phyloP scores from a whole-genome alignment of 2,797 vertebrate genomes.

The Pangasius macronema region DNA sequence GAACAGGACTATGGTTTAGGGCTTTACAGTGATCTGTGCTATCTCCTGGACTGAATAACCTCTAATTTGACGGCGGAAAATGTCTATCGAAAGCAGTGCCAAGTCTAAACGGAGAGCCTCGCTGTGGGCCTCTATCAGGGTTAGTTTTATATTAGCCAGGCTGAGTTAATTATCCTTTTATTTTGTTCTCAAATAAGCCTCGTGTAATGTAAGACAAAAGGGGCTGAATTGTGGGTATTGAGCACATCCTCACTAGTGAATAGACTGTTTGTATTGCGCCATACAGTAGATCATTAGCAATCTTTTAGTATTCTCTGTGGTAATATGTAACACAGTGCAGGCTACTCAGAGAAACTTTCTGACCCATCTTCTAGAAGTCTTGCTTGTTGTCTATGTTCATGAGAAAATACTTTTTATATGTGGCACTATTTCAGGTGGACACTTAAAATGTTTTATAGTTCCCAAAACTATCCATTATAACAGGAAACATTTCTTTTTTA shows the following conservation, averaged over 20 bases:
- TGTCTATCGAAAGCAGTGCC: constrained; percentile 40
- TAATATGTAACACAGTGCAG: neutral
- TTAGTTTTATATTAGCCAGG: constrained; percentile 56
- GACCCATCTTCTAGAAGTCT: neutral
- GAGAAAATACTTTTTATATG: neutral
- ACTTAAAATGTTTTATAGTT: neutral
- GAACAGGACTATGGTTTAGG: neutral
- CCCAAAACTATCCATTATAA: neutral
- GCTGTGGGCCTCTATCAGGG: constrained; percentile 40
- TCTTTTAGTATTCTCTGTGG: constrained; percentile 13
- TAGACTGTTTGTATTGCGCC: constrained; percentile 48
- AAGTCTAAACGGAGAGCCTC: constrained; percentile 48
- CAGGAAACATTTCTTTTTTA: neutral
- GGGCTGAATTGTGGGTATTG: constrained; percentile 36
- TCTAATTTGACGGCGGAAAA: constrained; percentile 36
- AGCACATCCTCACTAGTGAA: constrained; percentile 46
- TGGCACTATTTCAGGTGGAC: neutral
- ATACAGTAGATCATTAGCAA: constrained; percentile 34
- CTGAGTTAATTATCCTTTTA: constrained; percentile 58
- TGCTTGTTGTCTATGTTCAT: neutral
- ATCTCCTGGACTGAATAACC: constrained; percentile 19
- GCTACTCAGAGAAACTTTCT: neutral
- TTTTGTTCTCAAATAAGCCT: constrained; percentile 51
- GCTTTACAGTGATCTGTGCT: constrained; percentile 19
- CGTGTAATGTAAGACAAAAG: constrained; percentile 53